Base-by-base conservation (phyloP, 2,797 vertebrate genomes). In the Garrulus glandarius region DNA sequence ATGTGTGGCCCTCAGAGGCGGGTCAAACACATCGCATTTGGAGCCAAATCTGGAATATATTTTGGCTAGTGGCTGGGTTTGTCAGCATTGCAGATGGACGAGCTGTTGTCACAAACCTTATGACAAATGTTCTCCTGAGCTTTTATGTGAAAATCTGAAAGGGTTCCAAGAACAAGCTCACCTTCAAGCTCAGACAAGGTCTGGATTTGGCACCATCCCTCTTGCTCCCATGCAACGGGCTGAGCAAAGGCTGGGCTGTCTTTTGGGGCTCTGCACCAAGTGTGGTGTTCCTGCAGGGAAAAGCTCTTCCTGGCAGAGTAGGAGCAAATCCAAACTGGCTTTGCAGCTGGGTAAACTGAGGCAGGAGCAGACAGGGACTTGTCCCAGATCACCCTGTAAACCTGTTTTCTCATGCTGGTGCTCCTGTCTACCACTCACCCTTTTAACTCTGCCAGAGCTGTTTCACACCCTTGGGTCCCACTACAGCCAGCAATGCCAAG, bases 1-100 rank as follows among this genome's bases (percentile, higher is more conserved):
- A 29, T 0, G 5, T 4, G 10, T 2, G 27, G 5, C 39, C 24
- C 36, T 47, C 55, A 29, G 50, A 37, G 49, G 15, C 0, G 0
- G 50, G 50, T 46, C 67, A 47, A 57, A 34, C 47, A 8, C 0
- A 0, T 0, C 1, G 37, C n/a, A 8, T 36, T 53, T 4, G 30
- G 30, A 84, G 80, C 47, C 3, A 15, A 37, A 78, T 72, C 71
- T 72, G 74, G 77, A 49, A 60, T 18, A 11, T 9, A 15, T 71
- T 74, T 81, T 68, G 83, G 57, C 65, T 11, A 16, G 15, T 43
- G 65, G 41, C 57, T 5, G 55, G 56, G 32, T 43, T 86, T 56
- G 53, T 86, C 86, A 34, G 60, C 0, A 0, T 24, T 57, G 63
- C 39, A 64, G 61, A 75, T 39, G 57, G 59, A 80, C 3, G 36